These are phyloP conservation scores for Lophius americanus DNA, from an alignment of 2,797 vertebrate genomes.

Conservation along the genomic window DNA sequence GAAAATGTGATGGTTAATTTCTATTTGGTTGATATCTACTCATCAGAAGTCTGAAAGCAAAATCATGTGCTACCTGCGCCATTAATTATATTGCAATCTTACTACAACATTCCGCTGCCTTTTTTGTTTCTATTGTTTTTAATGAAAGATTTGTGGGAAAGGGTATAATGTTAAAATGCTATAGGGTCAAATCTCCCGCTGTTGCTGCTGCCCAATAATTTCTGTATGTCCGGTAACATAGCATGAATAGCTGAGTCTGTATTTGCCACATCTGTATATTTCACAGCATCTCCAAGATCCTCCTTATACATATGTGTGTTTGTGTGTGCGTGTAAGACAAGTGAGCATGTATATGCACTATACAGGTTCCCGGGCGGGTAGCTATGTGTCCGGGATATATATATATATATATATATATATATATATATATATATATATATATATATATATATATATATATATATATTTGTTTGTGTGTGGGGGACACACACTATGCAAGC, in stretches of 20 bases:
- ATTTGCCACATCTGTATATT: constrained; percentile 35
- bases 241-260: background rate
- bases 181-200: constrained; percentile 17
- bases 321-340: constrained; percentile 16
- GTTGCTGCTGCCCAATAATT: constrained; percentile 33
- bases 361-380: too few relatives aligned
- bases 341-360: too few relatives aligned
- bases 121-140: constrained; percentile 1
- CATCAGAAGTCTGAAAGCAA: constrained; percentile 1
- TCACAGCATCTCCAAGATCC: constrained; percentile 49
- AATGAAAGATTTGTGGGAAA: constrained; percentile 15
- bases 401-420: too few relatives aligned
- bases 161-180: constrained; percentile 28
- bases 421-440: too few relatives aligned
- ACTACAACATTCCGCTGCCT: too few relatives aligned
- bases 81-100: background rate
- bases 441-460: constrained; percentile 20
- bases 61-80: background rate
- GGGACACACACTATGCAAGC: constrained; percentile 72
- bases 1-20: background rate
- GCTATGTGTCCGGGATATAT: too few relatives aligned
- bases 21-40: background rate
- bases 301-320: constrained; percentile 22
- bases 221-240: constrained; percentile 27
- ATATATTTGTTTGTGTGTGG: constrained; percentile 18